These are phyloP conservation scores for Paradoxurus hermaphroditus DNA, from an alignment of 2,113 vertebrate genomes.

Conservation along the genomic window DNA sequence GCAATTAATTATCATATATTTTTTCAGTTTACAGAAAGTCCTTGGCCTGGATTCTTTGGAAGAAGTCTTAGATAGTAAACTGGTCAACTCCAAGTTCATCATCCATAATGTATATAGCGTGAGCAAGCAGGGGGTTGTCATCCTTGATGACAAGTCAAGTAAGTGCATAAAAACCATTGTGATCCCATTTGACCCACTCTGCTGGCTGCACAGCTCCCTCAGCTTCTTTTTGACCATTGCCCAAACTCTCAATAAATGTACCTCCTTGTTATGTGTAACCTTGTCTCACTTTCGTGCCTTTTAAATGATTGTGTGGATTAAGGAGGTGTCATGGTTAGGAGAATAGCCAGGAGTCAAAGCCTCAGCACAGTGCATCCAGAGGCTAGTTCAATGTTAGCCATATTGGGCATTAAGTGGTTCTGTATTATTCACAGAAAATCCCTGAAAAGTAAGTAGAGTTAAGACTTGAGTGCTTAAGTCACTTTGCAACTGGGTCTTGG, in stretches of 20 bases:
- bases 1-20: conserved; percentile 41
- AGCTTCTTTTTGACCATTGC: not conserved
- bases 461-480: not conserved
- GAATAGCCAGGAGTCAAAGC: not conserved
- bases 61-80: conserved; percentile 85
- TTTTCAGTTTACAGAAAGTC: conserved; percentile 86
- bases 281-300: not conserved
- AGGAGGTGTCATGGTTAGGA: not conserved
- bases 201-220: not conserved
- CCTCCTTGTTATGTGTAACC: not conserved
- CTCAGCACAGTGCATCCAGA: not conserved
- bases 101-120: conserved; percentile 88
- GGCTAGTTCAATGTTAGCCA: not conserved
- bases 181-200: not conserved
- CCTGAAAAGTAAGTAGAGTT: not conserved
- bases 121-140: conserved; percentile 89
- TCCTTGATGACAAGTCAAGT: conserved; percentile 90
- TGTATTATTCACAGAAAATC: not conserved
- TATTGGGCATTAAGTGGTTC: not conserved
- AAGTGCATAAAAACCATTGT: conserved; percentile 62
- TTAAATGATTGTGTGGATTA: not conserved
- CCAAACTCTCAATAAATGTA: not conserved
- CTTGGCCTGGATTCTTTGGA: conserved; percentile 88
- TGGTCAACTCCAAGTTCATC: conserved; percentile 87
- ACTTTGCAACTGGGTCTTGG: not conserved